Conservation (phyloP, 2,113 vertebrate genomes). For the Lepisosteus oculatus region DNA sequence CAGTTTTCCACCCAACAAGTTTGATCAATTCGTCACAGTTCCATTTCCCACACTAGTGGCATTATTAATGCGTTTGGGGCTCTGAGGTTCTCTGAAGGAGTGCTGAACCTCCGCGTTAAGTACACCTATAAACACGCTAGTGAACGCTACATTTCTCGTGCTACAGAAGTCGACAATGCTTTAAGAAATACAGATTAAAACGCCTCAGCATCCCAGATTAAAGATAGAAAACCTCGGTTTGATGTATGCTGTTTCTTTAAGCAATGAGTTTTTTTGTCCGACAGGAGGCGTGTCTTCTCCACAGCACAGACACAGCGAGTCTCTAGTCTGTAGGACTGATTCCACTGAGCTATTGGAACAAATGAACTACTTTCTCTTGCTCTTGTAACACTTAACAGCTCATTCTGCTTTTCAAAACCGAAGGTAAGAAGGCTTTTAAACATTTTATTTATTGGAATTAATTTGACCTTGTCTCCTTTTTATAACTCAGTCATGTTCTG, state of each 20-base stretch:
- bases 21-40: too few relatives aligned
- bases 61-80: too few relatives aligned
- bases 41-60: too few relatives aligned
- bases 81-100: too few relatives aligned
- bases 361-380: constrained; percentile 57
- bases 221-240: not conserved
- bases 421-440: constrained; percentile 49
- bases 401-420: constrained; percentile 32
- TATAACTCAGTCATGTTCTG: not conserved
- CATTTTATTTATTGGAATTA: constrained; percentile 1
- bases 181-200: too few relatives aligned
- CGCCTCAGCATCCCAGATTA: too few relatives aligned
- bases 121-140: too few relatives aligned
- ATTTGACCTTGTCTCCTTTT: not conserved
- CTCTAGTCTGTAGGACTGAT: constrained; percentile 42
- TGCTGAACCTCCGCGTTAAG: too few relatives aligned
- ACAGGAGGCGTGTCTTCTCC: constrained; percentile 84
- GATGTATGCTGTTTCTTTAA: constrained; percentile 51
- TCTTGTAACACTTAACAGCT: constrained; percentile 44
- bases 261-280: constrained; percentile 58
- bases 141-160: too few relatives aligned
- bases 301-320: constrained; percentile 45
- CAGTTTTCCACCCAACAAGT: too few relatives aligned
- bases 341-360: constrained; percentile 48
- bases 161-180: too few relatives aligned